Conservation (phyloP, 2,797 vertebrate genomes). For the Sebastes flavidus region DNA sequence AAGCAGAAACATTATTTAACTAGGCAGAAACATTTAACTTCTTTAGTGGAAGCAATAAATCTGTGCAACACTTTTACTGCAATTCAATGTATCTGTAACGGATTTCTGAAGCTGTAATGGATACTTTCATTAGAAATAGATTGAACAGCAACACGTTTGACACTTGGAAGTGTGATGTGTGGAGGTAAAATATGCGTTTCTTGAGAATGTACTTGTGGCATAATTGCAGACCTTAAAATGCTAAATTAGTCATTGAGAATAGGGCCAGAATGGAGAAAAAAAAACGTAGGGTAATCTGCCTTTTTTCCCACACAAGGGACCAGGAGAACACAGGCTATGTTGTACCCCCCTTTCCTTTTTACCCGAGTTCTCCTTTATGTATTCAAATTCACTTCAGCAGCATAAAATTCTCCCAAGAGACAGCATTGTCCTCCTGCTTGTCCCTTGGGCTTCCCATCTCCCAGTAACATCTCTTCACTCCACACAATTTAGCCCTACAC, state of each 20-base stretch:
- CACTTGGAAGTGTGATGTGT: background rate
- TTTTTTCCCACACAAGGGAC: conserved; percentile 74
- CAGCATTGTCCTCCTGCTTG: conserved; percentile 82
- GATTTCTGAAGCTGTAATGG: conserved; percentile 1
- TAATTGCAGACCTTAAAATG: conserved; percentile 65
- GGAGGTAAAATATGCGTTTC: conserved; percentile 36
- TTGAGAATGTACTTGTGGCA: conserved; percentile 41
- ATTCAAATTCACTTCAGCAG: conserved; percentile 87
- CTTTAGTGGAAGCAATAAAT: conserved; percentile 25
- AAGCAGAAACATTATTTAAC: conserved; percentile 18
- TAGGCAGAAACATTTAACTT: background rate
- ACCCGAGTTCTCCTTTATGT: conserved; percentile 81
- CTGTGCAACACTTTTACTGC: background rate
- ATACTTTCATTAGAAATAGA: conserved; percentile 36
- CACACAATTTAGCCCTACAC: conserved; percentile 74
- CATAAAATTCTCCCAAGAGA: conserved; percentile 86
- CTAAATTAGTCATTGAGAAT: conserved; percentile 69
- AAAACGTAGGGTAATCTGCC: conserved; percentile 60
- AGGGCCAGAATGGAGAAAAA: conserved; percentile 48
- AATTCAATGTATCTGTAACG: background rate
- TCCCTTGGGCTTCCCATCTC: conserved; percentile 84
- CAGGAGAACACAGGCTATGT: conserved; percentile 74
- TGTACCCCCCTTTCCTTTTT: conserved; percentile 69
- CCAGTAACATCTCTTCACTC: conserved; percentile 78
- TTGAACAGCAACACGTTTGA: conserved; percentile 30